Evolutionary conservation across 2,888 invertebrate species (phyloP), one percentile per base, ranked within the genome.

Genomic region (Spatulosminthurus flaviceps): DNA sequence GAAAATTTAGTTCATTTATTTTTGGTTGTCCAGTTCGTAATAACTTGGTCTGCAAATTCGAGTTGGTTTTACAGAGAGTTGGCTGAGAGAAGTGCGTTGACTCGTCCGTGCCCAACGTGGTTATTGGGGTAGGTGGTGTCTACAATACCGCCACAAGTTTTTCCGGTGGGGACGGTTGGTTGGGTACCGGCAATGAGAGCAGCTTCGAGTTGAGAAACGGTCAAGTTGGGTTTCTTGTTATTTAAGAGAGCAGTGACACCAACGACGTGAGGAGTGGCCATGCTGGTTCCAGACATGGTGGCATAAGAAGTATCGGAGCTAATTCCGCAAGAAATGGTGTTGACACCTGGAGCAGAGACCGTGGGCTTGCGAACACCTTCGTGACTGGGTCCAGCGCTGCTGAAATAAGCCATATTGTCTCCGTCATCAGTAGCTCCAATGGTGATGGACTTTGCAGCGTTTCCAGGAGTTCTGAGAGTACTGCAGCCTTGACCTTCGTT

Each of bases 271-370:
- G 76, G 76, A 67, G 76, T 61, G 34, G 79, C 79, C 79, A 79
- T 79, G 79, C 73, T 73, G 19, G 79, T 79, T 66, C 79, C 79
- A 26, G 74, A 74, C 74, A 74, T 74, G 19, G 79, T n/a, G 21
- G 29, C 26, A 34, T 79, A 79, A 13, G 66, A 66, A 11, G 34
- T 51, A 26, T 28, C 16, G 19, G 34, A 26, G 9, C 21, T 24
- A 29, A 28, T 28, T 21, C 70, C 51, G 19, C 74, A 60, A 19
- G 74, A 75, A 1, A 72, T 34, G 66, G 75, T 79, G 22, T 75
- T 42, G 2, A 41, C 24, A 2, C 79, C 79, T 22, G 79, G 79
- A 26, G 79, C 79, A 26, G 74, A 75, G 51, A 79, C 26, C 0
- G 76, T 73, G 29, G 79, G 79, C 42, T 79, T 79, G 19, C 4